A percentile compares a stretch with the other conserved stretches of the same genome.
Conservation (phyloP, 2,888 invertebrate species). For the Linnaemya tessellans region DNA sequence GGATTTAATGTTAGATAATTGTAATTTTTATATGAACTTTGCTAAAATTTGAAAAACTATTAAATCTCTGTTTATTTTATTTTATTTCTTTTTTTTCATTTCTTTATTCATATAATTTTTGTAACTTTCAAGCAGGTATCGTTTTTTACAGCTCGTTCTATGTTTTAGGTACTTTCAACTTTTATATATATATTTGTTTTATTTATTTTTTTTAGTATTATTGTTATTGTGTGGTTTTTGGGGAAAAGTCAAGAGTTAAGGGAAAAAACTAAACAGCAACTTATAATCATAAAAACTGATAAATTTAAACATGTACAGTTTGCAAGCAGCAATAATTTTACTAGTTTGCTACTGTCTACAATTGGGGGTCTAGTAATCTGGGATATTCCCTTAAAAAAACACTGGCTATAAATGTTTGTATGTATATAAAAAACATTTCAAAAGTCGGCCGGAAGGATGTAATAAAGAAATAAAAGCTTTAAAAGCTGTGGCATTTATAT, state of each 20-base stretch:
- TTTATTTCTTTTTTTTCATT: slow-evolving; percentile 44
- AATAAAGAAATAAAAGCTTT: too few relatives aligned
- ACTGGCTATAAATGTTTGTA: neutral
- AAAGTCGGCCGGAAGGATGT: too few relatives aligned
- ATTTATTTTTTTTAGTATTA: slow-evolving; percentile 52
- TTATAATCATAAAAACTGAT: too few relatives aligned
- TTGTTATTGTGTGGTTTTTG: neutral
- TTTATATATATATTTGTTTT: slow-evolving; percentile 73
- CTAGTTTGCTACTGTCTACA: too few relatives aligned
- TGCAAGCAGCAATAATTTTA: too few relatives aligned
- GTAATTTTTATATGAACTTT: slow-evolving; percentile 15
- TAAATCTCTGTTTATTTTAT: slow-evolving; percentile 40
- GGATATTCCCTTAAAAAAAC: too few relatives aligned
- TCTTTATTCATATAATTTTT: slow-evolving; percentile 63
- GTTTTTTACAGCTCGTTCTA: slow-evolving; percentile 83
- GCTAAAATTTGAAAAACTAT: slow-evolving; percentile 41
- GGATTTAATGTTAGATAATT: slow-evolving; percentile 9
- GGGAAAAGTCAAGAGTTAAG: too few relatives aligned
- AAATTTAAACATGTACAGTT: too few relatives aligned
- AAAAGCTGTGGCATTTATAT: too few relatives aligned
- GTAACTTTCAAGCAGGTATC: slow-evolving; percentile 82
- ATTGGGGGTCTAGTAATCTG: too few relatives aligned
- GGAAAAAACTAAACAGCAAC: too few relatives aligned
- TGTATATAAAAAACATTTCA: too few relatives aligned
- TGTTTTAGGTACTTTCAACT: slow-evolving; percentile 80